A percentile compares a stretch with the other conserved stretches of the same genome.
Conservation (phyloP, 2,797 vertebrate species). For the Notolabrus celidotus region DNA sequence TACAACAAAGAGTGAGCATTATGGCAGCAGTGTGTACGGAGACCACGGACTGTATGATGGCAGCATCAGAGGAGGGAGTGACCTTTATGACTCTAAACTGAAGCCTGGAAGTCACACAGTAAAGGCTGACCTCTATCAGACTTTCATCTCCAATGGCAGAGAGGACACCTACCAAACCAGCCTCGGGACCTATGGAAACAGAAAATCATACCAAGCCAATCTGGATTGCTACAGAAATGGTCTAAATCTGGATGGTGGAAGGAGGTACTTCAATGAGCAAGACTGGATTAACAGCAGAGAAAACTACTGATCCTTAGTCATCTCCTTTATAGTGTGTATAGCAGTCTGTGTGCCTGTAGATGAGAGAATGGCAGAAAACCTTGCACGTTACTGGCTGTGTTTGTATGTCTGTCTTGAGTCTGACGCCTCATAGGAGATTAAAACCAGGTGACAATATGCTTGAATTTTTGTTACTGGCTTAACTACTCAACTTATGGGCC, state of each 20-base stretch:
- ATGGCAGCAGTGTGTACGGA: constrained; percentile 55
- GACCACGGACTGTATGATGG: constrained; percentile 66
- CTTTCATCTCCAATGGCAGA: constrained; percentile 74
- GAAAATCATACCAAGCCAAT: constrained; percentile 75
- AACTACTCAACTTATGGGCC: neutral
- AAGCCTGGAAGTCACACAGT: constrained; percentile 46
- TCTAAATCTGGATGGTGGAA: constrained; percentile 62
- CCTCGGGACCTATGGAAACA: constrained; percentile 65
- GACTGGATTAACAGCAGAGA: constrained; percentile 79
- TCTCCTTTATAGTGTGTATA: constrained; percentile 8
- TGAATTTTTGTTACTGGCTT: neutral
- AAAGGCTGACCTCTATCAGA: constrained; percentile 81
- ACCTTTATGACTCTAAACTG: constrained; percentile 68
- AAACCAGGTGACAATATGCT: neutral
- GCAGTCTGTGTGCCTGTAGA: constrained; percentile 11
- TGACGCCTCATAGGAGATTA: neutral
- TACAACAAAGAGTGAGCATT: constrained; percentile 80
- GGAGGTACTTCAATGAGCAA: constrained; percentile 86
- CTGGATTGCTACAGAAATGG: constrained; percentile 74
- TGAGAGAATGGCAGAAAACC: constrained; percentile 2
- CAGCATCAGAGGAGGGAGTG: constrained; percentile 54
- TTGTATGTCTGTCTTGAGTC: constrained; percentile 13
- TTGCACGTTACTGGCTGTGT: constrained; percentile 21
- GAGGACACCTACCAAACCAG: constrained; percentile 75
- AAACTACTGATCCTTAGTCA: constrained; percentile 65